phyloP scores from a whole-genome alignment of 2,888 invertebrate genomes.

The Apodemia zela region DNA sequence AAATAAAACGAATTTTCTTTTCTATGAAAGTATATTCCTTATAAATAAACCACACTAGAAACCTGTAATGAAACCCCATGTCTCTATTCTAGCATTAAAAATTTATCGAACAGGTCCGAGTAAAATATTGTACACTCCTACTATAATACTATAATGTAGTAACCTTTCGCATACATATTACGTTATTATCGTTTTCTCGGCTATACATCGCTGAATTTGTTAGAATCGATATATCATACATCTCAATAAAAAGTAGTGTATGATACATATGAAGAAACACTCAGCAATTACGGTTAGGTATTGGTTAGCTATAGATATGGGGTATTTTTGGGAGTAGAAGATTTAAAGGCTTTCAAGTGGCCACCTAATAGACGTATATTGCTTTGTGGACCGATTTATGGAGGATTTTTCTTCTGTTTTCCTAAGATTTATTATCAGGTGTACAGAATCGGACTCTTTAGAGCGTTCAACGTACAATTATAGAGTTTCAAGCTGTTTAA shows the following conservation, averaged over 20 bases:
- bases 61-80: slow-evolving; percentile 43
- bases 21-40: slow-evolving; percentile 7
- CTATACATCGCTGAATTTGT: slow-evolving; percentile 30
- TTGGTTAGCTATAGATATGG: slow-evolving; percentile 53
- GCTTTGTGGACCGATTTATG: slow-evolving; percentile 70
- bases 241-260: slow-evolving; percentile 10
- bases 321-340: slow-evolving; percentile 55
- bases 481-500: slow-evolving; percentile 31
- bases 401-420: slow-evolving; percentile 71
- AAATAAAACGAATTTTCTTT: not conserved
- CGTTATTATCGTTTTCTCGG: slow-evolving; percentile 26
- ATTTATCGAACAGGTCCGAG: slow-evolving; percentile 60
- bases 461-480: slow-evolving; percentile 46
- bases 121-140: slow-evolving; percentile 37
- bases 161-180: slow-evolving; percentile 29
- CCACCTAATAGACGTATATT: slow-evolving; percentile 76
- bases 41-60: slow-evolving; percentile 29
- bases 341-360: slow-evolving; percentile 70
- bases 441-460: slow-evolving; percentile 45
- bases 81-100: slow-evolving; percentile 62
- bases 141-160: slow-evolving; percentile 30
- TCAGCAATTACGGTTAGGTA: slow-evolving; percentile 19
- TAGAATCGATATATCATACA: slow-evolving; percentile 16
- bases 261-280: slow-evolving; percentile 21
- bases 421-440: slow-evolving; percentile 59